phyloP scores from a whole-genome alignment of 1,140 invertebrate species.

The Globodera rostochiensis region DNA sequence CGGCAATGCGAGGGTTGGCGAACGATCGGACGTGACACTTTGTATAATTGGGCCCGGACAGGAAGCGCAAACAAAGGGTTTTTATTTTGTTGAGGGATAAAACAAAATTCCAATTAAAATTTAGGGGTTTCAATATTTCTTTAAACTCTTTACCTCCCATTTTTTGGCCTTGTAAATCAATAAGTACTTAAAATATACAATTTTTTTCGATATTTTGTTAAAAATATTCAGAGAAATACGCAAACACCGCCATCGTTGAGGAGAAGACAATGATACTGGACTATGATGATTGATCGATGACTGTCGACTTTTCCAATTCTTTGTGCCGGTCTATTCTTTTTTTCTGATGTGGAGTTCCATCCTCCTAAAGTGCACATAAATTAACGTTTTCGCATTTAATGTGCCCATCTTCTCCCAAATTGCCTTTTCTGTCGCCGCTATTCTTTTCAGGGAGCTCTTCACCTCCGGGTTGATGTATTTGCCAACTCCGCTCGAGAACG shows the following conservation, averaged over 20 bases:
- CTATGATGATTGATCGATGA: neutral
- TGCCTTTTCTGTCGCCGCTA: conserved; percentile 19
- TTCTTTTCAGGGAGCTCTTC: conserved; percentile 39
- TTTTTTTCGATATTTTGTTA: too few species aligned
- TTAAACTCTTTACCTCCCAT: neutral
- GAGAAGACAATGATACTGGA: neutral
- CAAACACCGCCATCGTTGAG: neutral
- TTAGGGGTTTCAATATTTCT: too few species aligned
- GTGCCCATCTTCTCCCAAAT: neutral
- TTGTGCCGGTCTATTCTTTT: neutral
- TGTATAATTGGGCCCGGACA: conserved; percentile 7
- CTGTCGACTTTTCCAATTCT: neutral
- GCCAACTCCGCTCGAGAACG: conserved; percentile 51
- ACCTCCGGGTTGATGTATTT: conserved; percentile 60
- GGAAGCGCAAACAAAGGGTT: neutral
- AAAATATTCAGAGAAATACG: neutral
- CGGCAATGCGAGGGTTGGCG: neutral
- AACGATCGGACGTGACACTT: neutral
- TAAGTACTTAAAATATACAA: neutral
- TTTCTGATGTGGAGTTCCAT: neutral
- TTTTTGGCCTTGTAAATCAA: neutral
- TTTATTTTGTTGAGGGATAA: neutral
- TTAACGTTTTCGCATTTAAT: neutral
- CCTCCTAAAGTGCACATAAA: neutral
- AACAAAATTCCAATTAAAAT: too few species aligned